A percentile compares a stretch with the other conserved stretches of the same genome.
phyloP scores from a whole-genome alignment of 2,113 vertebrate species.

The Phalacrocorax carbo region DNA sequence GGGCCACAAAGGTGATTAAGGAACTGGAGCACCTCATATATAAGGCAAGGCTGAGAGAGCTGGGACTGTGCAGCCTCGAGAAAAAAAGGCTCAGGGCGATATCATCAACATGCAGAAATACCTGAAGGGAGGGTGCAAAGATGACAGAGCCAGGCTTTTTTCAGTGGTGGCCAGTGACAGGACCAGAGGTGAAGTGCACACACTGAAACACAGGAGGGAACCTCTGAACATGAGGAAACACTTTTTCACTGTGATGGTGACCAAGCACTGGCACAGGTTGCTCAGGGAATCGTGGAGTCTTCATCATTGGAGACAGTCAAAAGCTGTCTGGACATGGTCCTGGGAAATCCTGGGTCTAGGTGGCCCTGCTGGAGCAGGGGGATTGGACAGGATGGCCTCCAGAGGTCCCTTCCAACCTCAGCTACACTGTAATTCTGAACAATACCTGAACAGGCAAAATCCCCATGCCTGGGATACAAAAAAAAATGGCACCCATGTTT shows the following conservation, averaged over 20 bases:
- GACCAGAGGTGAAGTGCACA: neutral
- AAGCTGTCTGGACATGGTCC: neutral
- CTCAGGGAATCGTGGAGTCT: neutral
- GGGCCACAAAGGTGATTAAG: neutral
- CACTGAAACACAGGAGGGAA: neutral
- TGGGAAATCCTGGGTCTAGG: neutral
- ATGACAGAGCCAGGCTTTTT: neutral
- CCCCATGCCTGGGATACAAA: neutral
- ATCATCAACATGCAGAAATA: neutral
- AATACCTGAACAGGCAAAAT: neutral
- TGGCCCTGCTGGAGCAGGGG: neutral
- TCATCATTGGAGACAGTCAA: neutral
- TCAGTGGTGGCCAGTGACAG: neutral
- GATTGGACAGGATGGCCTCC: neutral
- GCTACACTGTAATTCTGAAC: neutral
- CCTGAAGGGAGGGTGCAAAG: neutral
- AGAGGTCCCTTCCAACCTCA: neutral
- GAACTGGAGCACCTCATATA: neutral
- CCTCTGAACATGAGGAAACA: neutral
- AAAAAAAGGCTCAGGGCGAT: neutral
- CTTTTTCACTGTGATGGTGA: neutral
- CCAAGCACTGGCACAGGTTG: neutral
- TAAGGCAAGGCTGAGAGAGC: neutral
- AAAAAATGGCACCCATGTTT: neutral
- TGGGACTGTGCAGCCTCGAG: neutral